Percentiles rank a stretch among this genome's conserved stretches.
These are phyloP conservation scores for Ophioninae sp. DNA, from an alignment of 2,888 invertebrate genomes.

Conservation along the genomic window DNA sequence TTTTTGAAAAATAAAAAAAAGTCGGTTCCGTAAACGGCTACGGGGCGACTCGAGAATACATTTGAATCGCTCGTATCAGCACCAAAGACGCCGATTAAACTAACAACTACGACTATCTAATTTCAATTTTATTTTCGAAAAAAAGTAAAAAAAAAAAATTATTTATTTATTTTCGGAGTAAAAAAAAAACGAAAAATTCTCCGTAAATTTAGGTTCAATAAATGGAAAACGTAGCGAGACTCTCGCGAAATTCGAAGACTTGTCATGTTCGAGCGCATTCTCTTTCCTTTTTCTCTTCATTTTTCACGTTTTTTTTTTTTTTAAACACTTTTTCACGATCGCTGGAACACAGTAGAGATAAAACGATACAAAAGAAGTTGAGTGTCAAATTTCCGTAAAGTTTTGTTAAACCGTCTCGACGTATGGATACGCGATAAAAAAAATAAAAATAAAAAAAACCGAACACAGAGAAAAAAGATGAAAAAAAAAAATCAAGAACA, in stretches of 20 bases:
- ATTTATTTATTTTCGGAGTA: too few species aligned
- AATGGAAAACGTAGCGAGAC: slow-evolving; percentile 13
- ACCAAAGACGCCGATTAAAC: slow-evolving; percentile 56
- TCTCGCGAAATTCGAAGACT: neutral
- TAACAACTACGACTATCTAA: slow-evolving; percentile 15
- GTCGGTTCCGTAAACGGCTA: neutral
- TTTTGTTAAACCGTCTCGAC: slow-evolving; percentile 6
- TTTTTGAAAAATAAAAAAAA: neutral
- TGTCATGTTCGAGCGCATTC: slow-evolving; percentile 12
- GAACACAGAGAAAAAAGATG: slow-evolving; percentile 18
- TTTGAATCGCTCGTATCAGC: slow-evolving; percentile 40
- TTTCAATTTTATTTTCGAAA: slow-evolving; percentile 5
- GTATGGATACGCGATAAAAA: slow-evolving; percentile 5
- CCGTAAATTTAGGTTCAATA: slow-evolving; percentile 8
- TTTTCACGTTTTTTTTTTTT: neutral
- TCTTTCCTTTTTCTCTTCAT: neutral
- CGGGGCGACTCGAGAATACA: slow-evolving; percentile 11
- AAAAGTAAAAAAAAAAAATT: slow-evolving; percentile 6
- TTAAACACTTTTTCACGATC: neutral
- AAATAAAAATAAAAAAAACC: slow-evolving; percentile 8
- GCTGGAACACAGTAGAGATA: neutral
- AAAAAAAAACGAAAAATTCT: neutral
- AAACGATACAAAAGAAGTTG: neutral
- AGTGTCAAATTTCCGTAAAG: neutral
- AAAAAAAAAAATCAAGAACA: slow-evolving; percentile 36